Base-by-base conservation (phyloP, 2,113 vertebrate genomes). In the Podiceps cristatus region DNA sequence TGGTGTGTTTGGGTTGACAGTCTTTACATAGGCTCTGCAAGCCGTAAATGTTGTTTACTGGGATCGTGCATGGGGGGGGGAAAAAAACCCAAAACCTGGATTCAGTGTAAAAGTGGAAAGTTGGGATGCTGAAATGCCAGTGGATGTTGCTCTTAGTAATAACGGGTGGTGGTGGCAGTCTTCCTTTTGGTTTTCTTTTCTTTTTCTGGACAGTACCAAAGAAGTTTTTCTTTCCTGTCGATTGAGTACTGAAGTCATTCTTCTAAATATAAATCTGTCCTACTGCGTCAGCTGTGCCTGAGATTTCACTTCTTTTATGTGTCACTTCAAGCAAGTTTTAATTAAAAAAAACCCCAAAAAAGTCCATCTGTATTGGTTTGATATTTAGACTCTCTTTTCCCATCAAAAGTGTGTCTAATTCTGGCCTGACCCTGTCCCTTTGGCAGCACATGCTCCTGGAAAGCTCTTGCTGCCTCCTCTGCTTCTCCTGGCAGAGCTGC, bases 221-320 rank as follows among this genome's bases (percentile, higher is more conserved):
- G n/a, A 92, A 90, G 44, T 86, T 94, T 68, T 80, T 85, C 66
- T 73, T 91, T 87, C 62, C 56, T 75, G 35, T 68, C 82, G 62
- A 27, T 75, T 0, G 1, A 85, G 69, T 78, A 9, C 62, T 85
- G 10, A 28, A 78, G 73, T 91, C 11, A 1, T 85, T 84, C 15
- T 66, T 84, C 90, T 96, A 93, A 96, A 93, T 88, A 94, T 93
- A 96, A 94, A 90, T 63, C 66, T 59, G 13, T 68, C 80, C 73
- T 22, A 5, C 24, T 81, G 90, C 4, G 13, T 95, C 87, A 68
- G 52, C 91, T 28, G 3, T 63, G 73, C 33, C 73, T 85, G 66
- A 37, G 92, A 52, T 87, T 91, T 82, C 47, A 13, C 40, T 91
- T n/a, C 89, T 93, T 96, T 94, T 50, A 64, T 96, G 83, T 95